These are phyloP conservation scores for Hippocampus kuda DNA, from an alignment of 2,797 vertebrate species.

Conservation along the genomic window DNA sequence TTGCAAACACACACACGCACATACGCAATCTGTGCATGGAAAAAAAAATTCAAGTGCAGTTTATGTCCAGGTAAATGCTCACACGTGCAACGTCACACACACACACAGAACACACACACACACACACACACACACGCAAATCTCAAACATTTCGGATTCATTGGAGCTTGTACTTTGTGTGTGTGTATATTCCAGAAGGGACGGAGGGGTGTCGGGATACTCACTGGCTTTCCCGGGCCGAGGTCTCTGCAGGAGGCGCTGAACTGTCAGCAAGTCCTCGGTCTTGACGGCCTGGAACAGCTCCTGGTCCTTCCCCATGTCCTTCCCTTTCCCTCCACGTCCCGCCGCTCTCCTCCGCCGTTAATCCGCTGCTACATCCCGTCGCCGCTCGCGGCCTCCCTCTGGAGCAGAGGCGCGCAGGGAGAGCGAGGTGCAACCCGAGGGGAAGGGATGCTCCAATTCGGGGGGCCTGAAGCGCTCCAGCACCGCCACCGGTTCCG, in stretches of 20 bases:
- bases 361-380: constrained; percentile 65
- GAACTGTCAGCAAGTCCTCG: constrained; percentile 87
- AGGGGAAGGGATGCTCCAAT: constrained; percentile 34
- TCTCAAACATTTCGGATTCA: constrained; percentile 33
- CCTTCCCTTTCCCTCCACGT: constrained; percentile 53
- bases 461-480: not conserved
- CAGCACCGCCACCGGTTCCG: not conserved
- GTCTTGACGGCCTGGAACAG: constrained; percentile 95
- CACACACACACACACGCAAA: constrained; percentile 56
- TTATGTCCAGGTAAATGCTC: constrained; percentile 13
- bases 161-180: constrained; percentile 12
- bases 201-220: constrained; percentile 47
- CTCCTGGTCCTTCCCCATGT: constrained; percentile 98
- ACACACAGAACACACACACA: constrained; percentile 45
- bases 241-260: constrained; percentile 92
- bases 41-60: not conserved
- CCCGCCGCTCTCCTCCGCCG: constrained; percentile 53
- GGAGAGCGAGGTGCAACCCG: constrained; percentile 27
- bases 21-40: not conserved
- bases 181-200: constrained; percentile 12
- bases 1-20: not conserved
- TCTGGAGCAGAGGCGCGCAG: constrained; percentile 42
- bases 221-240: constrained; percentile 92
- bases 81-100: constrained; percentile 54
- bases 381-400: constrained; percentile 54